These are phyloP conservation scores for Acrobasis repandana DNA, from an alignment of 2,888 invertebrate genomes.

Conservation along the genomic window DNA sequence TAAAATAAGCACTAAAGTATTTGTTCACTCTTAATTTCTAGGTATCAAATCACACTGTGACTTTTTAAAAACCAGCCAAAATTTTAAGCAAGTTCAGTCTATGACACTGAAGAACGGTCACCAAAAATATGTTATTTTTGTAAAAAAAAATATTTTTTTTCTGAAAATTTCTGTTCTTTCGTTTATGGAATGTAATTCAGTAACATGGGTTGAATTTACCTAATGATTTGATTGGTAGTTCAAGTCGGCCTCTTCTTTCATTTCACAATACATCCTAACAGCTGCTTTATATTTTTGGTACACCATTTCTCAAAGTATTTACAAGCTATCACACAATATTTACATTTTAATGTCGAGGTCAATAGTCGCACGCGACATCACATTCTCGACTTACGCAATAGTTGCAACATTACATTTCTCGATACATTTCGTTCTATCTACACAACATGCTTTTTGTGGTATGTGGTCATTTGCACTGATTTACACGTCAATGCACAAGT, in stretches of 20 bases:
- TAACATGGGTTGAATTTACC: too few species aligned
- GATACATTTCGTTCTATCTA: not conserved
- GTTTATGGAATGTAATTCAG: too few species aligned
- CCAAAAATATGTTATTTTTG: too few species aligned
- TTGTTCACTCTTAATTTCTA: too few species aligned
- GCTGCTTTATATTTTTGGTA: slow-evolving; percentile 1
- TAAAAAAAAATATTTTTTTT: too few species aligned
- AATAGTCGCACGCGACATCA: slow-evolving; percentile 12
- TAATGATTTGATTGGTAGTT: too few species aligned
- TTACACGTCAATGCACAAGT: not conserved
- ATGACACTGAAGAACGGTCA: too few species aligned
- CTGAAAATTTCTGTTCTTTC: too few species aligned
- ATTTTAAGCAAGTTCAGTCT: too few species aligned
- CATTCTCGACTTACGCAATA: slow-evolving; percentile 8
- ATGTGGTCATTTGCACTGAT: not conserved
- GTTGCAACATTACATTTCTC: not conserved
- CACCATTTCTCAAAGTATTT: not conserved
- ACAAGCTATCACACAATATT: not conserved
- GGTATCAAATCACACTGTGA: too few species aligned
- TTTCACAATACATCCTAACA: not conserved
- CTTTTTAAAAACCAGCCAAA: too few species aligned
- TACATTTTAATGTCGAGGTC: slow-evolving; percentile 1
- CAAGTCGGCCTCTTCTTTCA: not conserved
- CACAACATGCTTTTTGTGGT: not conserved
- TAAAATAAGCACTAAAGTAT: too few species aligned